A percentile compares a stretch with the other conserved stretches of the same genome.
Evolutionary conservation across 2,797 vertebrate genomes (phyloP).

Genomic region (Echiichthys vipera): DNA sequence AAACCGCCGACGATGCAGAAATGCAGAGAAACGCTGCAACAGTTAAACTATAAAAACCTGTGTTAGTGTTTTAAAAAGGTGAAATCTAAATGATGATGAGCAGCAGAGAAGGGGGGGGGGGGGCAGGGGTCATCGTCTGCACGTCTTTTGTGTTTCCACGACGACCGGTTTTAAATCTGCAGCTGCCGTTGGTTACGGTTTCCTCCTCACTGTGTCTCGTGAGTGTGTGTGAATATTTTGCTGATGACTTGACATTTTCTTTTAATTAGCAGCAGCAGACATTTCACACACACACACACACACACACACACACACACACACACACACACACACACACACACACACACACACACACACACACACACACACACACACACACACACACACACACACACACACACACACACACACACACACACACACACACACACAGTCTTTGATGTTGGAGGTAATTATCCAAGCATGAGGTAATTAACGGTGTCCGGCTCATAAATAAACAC

Average conservation of each 20-base stretch:
- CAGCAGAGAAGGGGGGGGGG: no score
- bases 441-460: constrained; percentile 82
- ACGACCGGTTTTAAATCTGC: neutral
- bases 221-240: constrained; percentile 12
- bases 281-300: constrained; percentile 48
- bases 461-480: constrained; percentile 70
- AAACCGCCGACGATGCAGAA: constrained; percentile 5
- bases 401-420: constrained; percentile 48
- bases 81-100: no score
- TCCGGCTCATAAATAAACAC: constrained; percentile 77
- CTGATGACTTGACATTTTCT: constrained; percentile 70
- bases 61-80: no score
- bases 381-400: constrained; percentile 52
- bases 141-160: no score
- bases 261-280: constrained; percentile 72
- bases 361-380: constrained; percentile 53
- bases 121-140: no score
- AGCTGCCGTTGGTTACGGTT: neutral
- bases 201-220: neutral
- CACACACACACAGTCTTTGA: constrained; percentile 76
- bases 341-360: constrained; percentile 40
- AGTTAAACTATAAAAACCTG: no score
- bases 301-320: constrained; percentile 52
- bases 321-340: constrained; percentile 46
- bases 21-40: neutral